Evolutionary conservation across 37 sponge, comb jelly and placozoan species (phyloP).

Genomic region (Mnemiopsis leidyi): DNA sequence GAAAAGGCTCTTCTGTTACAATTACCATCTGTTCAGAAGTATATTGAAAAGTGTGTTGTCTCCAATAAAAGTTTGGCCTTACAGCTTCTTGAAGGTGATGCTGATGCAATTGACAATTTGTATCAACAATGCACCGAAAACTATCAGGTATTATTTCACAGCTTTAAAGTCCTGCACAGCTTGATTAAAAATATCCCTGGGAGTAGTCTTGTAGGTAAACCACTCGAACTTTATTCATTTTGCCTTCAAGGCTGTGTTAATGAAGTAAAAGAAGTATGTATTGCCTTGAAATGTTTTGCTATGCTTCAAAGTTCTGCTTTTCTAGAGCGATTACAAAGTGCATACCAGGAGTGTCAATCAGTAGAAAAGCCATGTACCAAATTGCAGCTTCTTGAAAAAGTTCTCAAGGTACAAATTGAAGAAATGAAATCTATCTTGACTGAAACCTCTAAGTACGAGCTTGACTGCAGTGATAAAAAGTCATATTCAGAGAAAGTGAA

Average conservation of each 20-base stretch:
- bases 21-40: constrained; percentile 27
- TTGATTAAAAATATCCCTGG: constrained; percentile 34
- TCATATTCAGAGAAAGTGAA: not conserved
- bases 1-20: constrained; percentile 34
- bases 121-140: not conserved
- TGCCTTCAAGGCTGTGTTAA: not conserved
- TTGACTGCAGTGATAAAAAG: too few species aligned
- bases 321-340: not conserved
- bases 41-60: not conserved
- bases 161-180: not conserved
- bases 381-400: not conserved
- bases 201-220: constrained; percentile 41
- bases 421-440: not conserved
- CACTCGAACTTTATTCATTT: constrained; percentile 36
- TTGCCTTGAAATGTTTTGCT: constrained; percentile 56
- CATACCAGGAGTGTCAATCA: not conserved
- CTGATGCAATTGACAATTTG: not conserved
- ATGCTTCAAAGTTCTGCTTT: constrained; percentile 12
- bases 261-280: not conserved
- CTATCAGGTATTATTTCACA: not conserved
- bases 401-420: not conserved
- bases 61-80: not conserved
- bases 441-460: not conserved
- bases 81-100: not conserved
- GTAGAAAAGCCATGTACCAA: not conserved